Conservation (phyloP, 2,888 invertebrate genomes). For the Sipha maydis region DNA sequence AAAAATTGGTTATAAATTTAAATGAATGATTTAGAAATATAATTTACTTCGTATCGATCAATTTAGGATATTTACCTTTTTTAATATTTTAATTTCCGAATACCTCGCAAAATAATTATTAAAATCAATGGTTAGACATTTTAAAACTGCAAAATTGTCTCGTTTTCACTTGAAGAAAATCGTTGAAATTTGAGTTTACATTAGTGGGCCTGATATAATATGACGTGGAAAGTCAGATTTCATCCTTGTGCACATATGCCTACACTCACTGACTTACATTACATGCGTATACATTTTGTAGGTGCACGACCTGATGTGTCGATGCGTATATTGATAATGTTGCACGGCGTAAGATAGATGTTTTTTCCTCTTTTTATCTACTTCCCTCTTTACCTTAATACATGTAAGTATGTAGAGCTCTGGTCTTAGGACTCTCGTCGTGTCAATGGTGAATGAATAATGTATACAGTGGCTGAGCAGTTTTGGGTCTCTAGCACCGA, state of each 20-base stretch:
- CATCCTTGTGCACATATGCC: neutral
- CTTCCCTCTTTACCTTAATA: constrained; percentile 9
- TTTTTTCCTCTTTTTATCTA: constrained; percentile 13
- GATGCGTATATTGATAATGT: constrained; percentile 52
- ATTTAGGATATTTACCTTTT: no score
- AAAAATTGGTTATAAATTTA: no score
- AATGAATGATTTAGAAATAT: no score
- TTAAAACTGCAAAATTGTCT: no score
- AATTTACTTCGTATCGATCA: no score
- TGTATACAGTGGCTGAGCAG: constrained; percentile 27
- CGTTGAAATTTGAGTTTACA: no score
- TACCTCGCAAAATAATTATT: no score
- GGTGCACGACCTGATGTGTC: constrained; percentile 11
- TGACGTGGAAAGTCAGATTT: constrained; percentile 1
- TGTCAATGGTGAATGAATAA: constrained; percentile 60
- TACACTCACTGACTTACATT: neutral
- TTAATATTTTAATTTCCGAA: no score
- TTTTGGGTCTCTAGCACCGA: constrained; percentile 1
- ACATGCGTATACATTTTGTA: no score
- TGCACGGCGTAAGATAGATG: constrained; percentile 35
- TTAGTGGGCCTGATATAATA: no score
- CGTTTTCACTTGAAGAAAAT: no score
- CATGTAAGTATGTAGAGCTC: constrained; percentile 39
- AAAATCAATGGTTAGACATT: no score
- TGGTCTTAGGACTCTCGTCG: constrained; percentile 39